Evolutionary conservation across 2,113 vertebrate species (phyloP).

Genomic region (Lampris megalopsis): DNA sequence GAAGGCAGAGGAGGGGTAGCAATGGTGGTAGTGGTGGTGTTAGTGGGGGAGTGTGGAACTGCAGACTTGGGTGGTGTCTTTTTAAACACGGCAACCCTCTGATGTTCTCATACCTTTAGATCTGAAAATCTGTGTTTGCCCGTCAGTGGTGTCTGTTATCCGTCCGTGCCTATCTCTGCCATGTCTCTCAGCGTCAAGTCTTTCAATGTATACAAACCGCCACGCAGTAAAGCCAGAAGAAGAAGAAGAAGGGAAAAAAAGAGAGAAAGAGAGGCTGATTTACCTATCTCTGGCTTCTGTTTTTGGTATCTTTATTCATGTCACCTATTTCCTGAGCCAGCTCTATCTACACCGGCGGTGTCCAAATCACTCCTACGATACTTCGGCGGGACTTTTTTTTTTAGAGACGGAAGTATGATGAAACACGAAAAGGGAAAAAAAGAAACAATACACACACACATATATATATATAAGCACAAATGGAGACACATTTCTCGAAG

Average conservation of each 20-base stretch:
- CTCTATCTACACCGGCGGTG: slow-evolving; percentile 6
- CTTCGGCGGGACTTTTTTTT: slow-evolving; percentile 52
- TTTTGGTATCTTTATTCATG: slow-evolving; percentile 11
- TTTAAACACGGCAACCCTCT: slow-evolving; percentile 67
- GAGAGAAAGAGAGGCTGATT: slow-evolving; percentile 34
- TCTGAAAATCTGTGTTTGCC: slow-evolving; percentile 10
- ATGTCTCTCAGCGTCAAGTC: no score
- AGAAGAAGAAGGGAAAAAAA: no score
- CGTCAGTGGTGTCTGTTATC: no score
- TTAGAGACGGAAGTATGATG: slow-evolving; percentile 61
- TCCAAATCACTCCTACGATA: slow-evolving; percentile 61
- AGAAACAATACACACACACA: slow-evolving; percentile 61
- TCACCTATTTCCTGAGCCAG: slow-evolving; percentile 51
- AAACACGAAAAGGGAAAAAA: no score
- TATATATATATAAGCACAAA: slow-evolving; percentile 48
- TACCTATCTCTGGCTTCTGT: neutral
- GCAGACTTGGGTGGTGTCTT: slow-evolving; percentile 56
- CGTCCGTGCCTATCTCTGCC: neutral
- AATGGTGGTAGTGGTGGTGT: slow-evolving; percentile 12
- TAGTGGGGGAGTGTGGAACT: slow-evolving; percentile 3
- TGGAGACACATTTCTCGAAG: slow-evolving; percentile 72
- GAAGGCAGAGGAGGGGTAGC: slow-evolving; percentile 56
- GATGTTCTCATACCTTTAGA: slow-evolving; percentile 49
- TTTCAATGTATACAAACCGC: no score
- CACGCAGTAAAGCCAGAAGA: no score